Conservation (phyloP, 2,113 vertebrate genomes). For the Ciconia maguari region DNA sequence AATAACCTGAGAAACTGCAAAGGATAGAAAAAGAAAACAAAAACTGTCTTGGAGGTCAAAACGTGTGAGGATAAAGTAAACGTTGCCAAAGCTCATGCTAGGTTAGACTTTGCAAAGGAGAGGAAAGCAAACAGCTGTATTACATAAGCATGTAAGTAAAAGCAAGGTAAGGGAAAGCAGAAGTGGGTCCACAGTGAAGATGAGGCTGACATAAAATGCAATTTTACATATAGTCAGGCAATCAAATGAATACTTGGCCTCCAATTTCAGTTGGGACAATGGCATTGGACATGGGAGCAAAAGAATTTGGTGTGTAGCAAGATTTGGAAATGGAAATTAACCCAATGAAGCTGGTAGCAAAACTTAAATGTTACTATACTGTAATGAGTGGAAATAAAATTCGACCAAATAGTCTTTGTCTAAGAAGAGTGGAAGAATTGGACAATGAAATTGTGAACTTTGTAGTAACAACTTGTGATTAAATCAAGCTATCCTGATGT, state of each 20-base stretch:
- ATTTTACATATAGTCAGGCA: not conserved
- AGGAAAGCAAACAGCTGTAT: not conserved
- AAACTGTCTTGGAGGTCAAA: not conserved
- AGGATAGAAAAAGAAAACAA: not conserved
- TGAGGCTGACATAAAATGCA: not conserved
- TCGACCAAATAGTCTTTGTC: not conserved
- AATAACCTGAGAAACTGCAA: not conserved
- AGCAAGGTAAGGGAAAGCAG: not conserved
- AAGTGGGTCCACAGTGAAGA: not conserved
- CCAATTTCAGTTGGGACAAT: not conserved
- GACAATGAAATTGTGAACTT: not conserved
- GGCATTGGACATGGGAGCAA: not conserved
- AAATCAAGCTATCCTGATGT: not conserved
- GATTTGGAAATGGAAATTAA: not conserved
- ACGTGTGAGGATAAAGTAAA: not conserved
- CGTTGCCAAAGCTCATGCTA: not conserved
- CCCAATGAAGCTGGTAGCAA: not conserved
- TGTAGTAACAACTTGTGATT: not conserved
- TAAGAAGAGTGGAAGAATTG: not conserved
- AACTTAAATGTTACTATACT: not conserved
- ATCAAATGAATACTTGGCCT: not conserved
- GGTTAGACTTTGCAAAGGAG: not conserved
- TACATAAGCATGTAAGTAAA: not conserved
- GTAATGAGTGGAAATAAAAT: not conserved
- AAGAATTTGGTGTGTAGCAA: not conserved